These are phyloP conservation scores for Baronia brevicornis DNA, from an alignment of 2,888 invertebrate genomes.

Conservation along the genomic window DNA sequence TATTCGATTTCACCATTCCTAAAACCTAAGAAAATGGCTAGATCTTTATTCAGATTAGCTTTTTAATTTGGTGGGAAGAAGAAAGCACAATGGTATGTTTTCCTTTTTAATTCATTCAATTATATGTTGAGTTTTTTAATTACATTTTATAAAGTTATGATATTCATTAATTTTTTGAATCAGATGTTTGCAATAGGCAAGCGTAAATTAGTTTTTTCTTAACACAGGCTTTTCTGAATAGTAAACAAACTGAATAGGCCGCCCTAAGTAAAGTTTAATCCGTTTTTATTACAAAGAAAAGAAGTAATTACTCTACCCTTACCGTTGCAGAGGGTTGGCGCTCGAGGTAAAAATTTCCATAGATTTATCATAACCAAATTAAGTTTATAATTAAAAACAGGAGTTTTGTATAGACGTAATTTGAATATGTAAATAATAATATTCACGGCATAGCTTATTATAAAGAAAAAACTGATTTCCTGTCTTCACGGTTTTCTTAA, in stretches of 20 bases:
- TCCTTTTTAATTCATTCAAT: conserved; percentile 2
- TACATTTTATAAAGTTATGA: conserved; percentile 17
- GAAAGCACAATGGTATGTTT: no score
- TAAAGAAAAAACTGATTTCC: conserved; percentile 24
- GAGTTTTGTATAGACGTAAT: conserved; percentile 72
- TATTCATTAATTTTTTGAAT: conserved; percentile 56
- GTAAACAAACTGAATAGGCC: conserved; percentile 73
- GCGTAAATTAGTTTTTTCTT: conserved; percentile 67
- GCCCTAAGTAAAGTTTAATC: conserved; percentile 76
- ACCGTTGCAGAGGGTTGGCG: conserved; percentile 67
- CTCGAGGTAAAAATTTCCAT: conserved; percentile 74
- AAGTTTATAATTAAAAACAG: conserved; percentile 76
- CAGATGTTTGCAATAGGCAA: conserved; percentile 43
- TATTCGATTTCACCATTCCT: no score
- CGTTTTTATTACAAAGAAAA: conserved; percentile 76
- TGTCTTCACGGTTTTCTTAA: conserved; percentile 23
- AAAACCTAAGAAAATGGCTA: no score
- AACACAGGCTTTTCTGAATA: conserved; percentile 67
- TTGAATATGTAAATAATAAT: conserved; percentile 71
- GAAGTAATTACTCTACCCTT: conserved; percentile 75
- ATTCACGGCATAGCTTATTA: conserved; percentile 46
- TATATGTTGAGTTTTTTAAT: conserved; percentile 19
- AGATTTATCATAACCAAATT: conserved; percentile 76
- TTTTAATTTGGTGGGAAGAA: no score
- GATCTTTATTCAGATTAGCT: no score